Evolutionary conservation across 2,113 vertebrate genomes (phyloP), one percentile per base, ranked within the genome.

Genomic region (Bombycilla garrulus): DNA sequence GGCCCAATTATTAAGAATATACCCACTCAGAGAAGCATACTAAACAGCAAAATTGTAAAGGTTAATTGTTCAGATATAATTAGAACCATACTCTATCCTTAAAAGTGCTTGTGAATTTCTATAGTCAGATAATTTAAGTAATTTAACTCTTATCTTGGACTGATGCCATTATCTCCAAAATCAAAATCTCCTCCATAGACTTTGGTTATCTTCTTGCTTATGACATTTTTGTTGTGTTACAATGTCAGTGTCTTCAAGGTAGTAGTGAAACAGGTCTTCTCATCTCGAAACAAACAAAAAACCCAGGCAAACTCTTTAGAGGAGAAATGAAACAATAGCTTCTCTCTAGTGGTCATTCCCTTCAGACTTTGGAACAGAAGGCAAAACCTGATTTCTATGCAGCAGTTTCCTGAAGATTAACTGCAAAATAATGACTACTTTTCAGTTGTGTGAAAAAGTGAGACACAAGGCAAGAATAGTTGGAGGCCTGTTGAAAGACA

Each of bases 351-450:
- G 64, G 64, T 94, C 77, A 60, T 72, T 91, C 50, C 44, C 56
- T 80, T 90, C n/a, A 78, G 76, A 47, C n/a, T 89, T 62, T 16
- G 71, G 31, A 95, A 93, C n/a, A 93, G 85, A 95, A 92, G 56
- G 73, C 48, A 95, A 85, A 86, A 36, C 29, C 65, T 82, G 20
- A 57, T 87, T 91, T 60, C 62, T 73, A 31, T 73, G 48, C 33
- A 92, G 50, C 76, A 81, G 62, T 89, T 92, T 82, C 81, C 90
- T 90, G 47, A 94, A 95, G 88, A 96, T 64, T 86, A 96, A 93
- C 57, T 92, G 89, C 28, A 36, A 89, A 95, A 53, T 96, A 96
- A 93, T 94, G 94, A 28, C 90, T 96, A 42, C 38, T 97, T 88
- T 96, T 86, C 35, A 42, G 61, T 64, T 86, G 20, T 56, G 24